These are phyloP conservation scores for Pseudopipra pipra DNA, from an alignment of 2,113 vertebrate species.

Conservation along the genomic window DNA sequence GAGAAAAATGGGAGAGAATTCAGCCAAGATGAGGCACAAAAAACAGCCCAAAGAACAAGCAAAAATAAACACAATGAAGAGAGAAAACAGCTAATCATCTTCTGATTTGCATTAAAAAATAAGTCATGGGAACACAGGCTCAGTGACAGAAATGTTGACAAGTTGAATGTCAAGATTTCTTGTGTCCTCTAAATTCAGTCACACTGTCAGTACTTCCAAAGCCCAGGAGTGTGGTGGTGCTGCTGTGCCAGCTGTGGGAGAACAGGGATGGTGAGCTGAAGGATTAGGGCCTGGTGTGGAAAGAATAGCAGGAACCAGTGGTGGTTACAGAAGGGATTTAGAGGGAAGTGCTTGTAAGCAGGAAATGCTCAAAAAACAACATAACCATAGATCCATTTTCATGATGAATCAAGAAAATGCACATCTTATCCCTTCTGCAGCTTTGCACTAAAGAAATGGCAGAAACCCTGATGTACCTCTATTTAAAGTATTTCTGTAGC, in stretches of 20 bases:
- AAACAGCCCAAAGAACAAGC: constrained; percentile 23
- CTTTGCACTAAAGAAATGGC: not conserved
- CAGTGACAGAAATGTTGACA: not conserved
- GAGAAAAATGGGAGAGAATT: constrained; percentile 25
- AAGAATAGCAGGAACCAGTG: not conserved
- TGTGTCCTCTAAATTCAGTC: not conserved
- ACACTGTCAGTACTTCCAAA: not conserved
- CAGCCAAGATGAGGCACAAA: constrained; percentile 10
- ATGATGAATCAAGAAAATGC: not conserved
- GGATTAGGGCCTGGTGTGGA: not conserved
- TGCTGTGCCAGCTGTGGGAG: not conserved
- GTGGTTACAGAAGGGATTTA: not conserved
- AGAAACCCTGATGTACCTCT: not conserved
- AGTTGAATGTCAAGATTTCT: constrained; percentile 50
- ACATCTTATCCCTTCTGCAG: not conserved
- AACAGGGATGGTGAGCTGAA: not conserved
- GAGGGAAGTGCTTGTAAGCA: not conserved
- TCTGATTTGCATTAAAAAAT: constrained; percentile 59
- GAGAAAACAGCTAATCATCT: constrained; percentile 15
- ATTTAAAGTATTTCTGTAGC: not conserved
- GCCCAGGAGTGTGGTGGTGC: not conserved
- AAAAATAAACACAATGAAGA: constrained; percentile 31
- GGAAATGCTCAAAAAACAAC: not conserved
- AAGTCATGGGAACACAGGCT: not conserved
- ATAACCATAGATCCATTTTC: not conserved